These are phyloP conservation scores for Wasmannia auropunctata DNA, from an alignment of 1,140 invertebrate species.

Conservation along the genomic window DNA sequence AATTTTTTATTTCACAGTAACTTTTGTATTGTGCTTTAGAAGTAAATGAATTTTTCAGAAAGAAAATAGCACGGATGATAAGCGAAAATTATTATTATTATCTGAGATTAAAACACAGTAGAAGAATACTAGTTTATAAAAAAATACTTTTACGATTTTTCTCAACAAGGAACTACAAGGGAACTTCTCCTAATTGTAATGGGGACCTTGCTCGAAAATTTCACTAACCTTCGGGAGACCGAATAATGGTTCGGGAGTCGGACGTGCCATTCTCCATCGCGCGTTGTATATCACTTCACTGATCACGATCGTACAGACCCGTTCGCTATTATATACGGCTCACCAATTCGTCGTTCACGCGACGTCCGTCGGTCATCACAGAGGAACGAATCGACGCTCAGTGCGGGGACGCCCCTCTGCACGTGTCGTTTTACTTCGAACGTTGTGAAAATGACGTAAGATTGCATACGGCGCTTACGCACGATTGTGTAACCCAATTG, in stretches of 20 bases:
- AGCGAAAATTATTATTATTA: background rate
- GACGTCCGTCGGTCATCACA: slow-evolving; percentile 8
- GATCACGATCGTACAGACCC: background rate
- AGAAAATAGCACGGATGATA: background rate
- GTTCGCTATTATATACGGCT: slow-evolving; percentile 1
- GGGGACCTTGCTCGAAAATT: background rate
- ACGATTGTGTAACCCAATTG: background rate
- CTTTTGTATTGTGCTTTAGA: background rate
- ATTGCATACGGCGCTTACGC: background rate
- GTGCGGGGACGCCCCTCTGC: background rate
- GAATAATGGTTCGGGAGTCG: no score
- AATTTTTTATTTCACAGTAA: background rate
- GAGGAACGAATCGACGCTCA: background rate
- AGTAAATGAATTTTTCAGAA: background rate
- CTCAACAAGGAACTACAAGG: background rate
- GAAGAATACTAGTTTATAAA: background rate
- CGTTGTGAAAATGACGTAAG: slow-evolving; percentile 3
- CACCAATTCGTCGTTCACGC: background rate
- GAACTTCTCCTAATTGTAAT: background rate
- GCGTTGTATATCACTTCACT: slow-evolving; percentile 29
- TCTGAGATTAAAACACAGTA: background rate
- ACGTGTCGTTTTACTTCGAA: background rate
- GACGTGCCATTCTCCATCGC: background rate
- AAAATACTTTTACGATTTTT: background rate
- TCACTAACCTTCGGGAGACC: slow-evolving; percentile 3